Evolutionary conservation across 2,113 vertebrate species (phyloP).

Genomic region (Sinocyclocheilus anshuiensis): DNA sequence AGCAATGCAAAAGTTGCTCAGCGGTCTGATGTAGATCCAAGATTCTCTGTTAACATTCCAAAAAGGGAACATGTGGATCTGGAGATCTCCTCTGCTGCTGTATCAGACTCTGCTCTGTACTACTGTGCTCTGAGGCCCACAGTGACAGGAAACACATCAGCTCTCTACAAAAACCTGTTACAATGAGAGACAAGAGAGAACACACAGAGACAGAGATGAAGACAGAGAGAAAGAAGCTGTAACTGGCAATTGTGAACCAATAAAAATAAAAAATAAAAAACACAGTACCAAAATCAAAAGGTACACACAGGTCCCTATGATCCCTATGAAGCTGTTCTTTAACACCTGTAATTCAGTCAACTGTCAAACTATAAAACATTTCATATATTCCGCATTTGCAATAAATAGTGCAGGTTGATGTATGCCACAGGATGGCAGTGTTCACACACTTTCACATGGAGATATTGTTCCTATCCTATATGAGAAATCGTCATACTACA

Average conservation of each 20-base stretch:
- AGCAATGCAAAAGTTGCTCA: neutral
- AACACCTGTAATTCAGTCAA: neutral
- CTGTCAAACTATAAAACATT: neutral
- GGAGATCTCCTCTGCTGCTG: neutral
- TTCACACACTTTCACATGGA: neutral
- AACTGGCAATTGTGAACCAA: neutral
- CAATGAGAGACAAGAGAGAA: neutral
- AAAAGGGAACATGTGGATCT: neutral
- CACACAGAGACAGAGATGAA: neutral
- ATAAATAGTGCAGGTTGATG: neutral
- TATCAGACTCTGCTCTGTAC: neutral
- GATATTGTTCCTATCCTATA: no score
- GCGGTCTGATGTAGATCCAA: neutral
- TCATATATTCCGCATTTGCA: neutral
- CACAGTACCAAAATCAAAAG: neutral
- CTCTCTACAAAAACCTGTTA: neutral
- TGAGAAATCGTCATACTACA: neutral
- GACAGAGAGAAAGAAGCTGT: neutral
- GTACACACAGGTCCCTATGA: neutral
- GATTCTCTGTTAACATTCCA: neutral
- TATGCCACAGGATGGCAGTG: neutral
- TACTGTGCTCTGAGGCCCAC: neutral
- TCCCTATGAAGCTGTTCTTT: neutral
- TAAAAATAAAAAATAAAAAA: no score
- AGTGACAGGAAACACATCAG: slow-evolving; percentile 3